Percentiles rank a stretch among this genome's conserved stretches.
phyloP scores from a whole-genome alignment of 2,888 invertebrate genomes.

The Allacma fusca region DNA sequence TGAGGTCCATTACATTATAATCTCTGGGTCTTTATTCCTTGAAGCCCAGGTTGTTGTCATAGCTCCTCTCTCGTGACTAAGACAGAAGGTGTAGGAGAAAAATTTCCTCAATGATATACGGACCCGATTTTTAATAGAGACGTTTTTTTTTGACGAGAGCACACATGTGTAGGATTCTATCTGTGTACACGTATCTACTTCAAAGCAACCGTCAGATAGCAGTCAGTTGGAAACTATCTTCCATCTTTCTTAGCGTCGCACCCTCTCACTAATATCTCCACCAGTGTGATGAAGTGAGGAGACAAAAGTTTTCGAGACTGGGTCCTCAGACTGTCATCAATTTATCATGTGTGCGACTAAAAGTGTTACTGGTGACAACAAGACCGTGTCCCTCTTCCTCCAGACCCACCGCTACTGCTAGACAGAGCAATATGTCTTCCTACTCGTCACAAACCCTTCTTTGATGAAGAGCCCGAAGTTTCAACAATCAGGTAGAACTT shows the following conservation, averaged over 20 bases:
- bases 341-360: slow-evolving; percentile 9
- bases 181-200: no score
- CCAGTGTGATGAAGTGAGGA: background rate
- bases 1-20: background rate
- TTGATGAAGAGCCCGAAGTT: background rate
- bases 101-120: no score
- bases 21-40: no score
- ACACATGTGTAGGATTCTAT: no score
- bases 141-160: no score
- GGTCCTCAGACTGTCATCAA: background rate
- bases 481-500: background rate
- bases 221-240: background rate
- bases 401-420: background rate
- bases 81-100: no score
- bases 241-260: background rate
- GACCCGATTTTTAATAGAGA: no score
- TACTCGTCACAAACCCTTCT: background rate
- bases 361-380: slow-evolving; percentile 7
- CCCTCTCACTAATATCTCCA: background rate
- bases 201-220: no score
- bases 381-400: background rate
- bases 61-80: no score
- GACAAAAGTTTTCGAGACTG: slow-evolving; percentile 6
- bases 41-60: no score
- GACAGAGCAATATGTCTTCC: slow-evolving; percentile 6